Base-by-base conservation (phyloP, 2,888 invertebrate genomes). In the Unio delphinus region DNA sequence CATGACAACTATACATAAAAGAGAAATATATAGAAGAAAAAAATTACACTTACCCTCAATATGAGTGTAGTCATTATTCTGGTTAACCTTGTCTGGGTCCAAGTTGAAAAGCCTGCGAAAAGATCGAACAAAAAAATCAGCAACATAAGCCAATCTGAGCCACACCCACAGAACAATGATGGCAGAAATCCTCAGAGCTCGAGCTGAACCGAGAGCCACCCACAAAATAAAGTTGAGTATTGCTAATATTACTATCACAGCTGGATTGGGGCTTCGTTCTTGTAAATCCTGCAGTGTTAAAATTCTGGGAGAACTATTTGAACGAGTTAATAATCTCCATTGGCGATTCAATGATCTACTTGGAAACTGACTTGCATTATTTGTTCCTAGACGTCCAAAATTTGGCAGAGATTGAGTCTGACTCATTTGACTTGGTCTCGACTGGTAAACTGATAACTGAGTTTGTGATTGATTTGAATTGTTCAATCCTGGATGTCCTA, bases 31-130 rank as follows among this genome's bases (percentile, higher is more conserved):
- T 58, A 15, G 11, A 55, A 11, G 11, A 55, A 11, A n/a, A 63
- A 45, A 18, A n/a, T 28, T 6, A 23, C 26, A 73, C 79, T 78
- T 77, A 87, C 87, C 85, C 82, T 88, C 87, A 67, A 88, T 86
- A 74, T 88, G 88, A 15, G 83, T 80, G 69, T 84, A 87, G 75
- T 88, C 88, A 26, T 80, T 82, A 73, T 83, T 84, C 69, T 82
- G 83, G 67, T 84, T 83, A 11, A 80, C 76, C 70, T 83, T 86
- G 69, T 87, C 86, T 45, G 83, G 81, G 58, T 87, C 86, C 69
- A 83, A 75, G 69, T 81, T 82, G 65, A 86, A 81, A 17, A 82
- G 77, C 80, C 87, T 87, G 83, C 66, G 75, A 73, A 83, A 81
- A 67, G 80, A 60, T 76, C 78, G 73, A 61, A 82, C 69, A 73